Conservation (phyloP, 2,113 vertebrate species). For the Odocoileus virginianus region DNA sequence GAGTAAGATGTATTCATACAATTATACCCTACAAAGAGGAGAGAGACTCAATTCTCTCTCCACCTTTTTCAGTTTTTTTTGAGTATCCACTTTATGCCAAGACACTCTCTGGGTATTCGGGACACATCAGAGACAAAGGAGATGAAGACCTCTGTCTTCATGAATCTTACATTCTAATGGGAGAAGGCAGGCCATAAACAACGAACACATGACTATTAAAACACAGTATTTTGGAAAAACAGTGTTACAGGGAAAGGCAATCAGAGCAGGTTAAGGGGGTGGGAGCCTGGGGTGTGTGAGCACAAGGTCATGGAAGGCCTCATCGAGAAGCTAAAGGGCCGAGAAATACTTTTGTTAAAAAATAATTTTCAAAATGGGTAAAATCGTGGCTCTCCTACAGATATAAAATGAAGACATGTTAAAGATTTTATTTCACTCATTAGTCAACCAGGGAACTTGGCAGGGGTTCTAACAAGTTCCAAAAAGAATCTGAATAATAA, state of each 20-base stretch:
- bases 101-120: background rate
- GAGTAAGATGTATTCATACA: background rate
- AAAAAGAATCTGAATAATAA: background rate
- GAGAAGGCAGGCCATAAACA: background rate
- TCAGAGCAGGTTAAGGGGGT: background rate
- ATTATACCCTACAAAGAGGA: background rate
- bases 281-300: background rate
- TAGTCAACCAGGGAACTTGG: background rate
- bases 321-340: background rate
- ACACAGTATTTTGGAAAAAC: background rate
- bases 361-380: background rate
- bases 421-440: background rate
- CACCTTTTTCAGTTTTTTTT: background rate
- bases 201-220: background rate
- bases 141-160: background rate
- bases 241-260: background rate
- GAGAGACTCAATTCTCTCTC: background rate
- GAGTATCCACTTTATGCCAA: background rate
- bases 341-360: background rate
- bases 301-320: background rate
- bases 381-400: background rate
- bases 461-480: background rate
- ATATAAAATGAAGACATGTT: background rate
- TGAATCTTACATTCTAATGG: background rate
- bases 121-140: background rate